phyloP scores from a whole-genome alignment of 2,797 vertebrate species.

The Loriculus beryllinus region DNA sequence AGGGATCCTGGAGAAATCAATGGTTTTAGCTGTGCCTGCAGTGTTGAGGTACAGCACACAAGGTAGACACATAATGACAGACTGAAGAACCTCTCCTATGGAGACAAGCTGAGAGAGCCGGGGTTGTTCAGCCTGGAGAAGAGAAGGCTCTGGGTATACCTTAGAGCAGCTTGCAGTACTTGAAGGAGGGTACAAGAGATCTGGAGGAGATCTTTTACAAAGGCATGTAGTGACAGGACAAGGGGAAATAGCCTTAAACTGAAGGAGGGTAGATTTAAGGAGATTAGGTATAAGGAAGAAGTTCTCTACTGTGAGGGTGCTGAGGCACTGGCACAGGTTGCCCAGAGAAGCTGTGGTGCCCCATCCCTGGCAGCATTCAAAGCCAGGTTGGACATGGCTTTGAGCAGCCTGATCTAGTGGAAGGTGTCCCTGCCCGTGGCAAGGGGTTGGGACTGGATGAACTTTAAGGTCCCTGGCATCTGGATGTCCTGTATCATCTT shows the following conservation, averaged over 20 bases:
- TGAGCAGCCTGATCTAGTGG: background rate
- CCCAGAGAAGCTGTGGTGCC: background rate
- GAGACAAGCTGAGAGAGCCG: background rate
- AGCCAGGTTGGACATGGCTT: background rate
- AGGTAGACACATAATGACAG: background rate
- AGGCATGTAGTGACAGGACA: background rate
- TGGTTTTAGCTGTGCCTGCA: background rate
- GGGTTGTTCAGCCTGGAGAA: background rate
- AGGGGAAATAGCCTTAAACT: background rate
- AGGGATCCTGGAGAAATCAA: background rate
- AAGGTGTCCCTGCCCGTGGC: background rate
- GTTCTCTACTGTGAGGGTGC: background rate
- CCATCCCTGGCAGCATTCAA: background rate
- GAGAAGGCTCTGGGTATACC: background rate
- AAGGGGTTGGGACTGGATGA: background rate
- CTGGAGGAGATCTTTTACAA: background rate
- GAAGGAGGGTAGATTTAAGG: background rate
- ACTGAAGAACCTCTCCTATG: background rate
- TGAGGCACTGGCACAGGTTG: background rate
- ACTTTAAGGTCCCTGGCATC: background rate
- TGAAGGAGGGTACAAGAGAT: background rate
- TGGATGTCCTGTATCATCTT: background rate
- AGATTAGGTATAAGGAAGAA: background rate
- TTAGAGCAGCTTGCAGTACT: background rate
- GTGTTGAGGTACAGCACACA: fast-evolving